phyloP scores from a whole-genome alignment of 1,140 invertebrate species.

The Camponotus vicinus region DNA sequence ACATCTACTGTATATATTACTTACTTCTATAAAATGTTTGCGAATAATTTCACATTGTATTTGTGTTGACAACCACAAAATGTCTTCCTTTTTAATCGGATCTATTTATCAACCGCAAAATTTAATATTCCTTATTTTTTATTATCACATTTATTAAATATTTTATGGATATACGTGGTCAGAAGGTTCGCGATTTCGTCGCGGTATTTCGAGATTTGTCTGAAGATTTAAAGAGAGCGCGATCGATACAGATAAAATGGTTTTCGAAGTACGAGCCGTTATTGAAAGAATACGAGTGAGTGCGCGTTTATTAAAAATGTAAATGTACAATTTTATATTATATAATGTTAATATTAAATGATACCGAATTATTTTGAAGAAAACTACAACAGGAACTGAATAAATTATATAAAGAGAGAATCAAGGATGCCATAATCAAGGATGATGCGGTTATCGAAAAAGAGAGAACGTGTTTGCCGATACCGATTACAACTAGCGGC shows the following conservation, averaged over 20 bases:
- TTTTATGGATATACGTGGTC: constrained; percentile 70
- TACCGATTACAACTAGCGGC: constrained; percentile 69
- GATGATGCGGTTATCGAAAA: constrained; percentile 43
- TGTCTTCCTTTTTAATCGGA: neutral
- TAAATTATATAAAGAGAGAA: constrained; percentile 66
- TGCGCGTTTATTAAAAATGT: neutral
- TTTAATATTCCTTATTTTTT: neutral
- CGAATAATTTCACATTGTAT: constrained; percentile 26
- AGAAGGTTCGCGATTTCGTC: constrained; percentile 73
- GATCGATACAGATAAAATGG: constrained; percentile 71
- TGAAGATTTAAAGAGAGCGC: constrained; percentile 64
- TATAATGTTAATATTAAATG: neutral
- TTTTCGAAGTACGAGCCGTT: constrained; percentile 72
- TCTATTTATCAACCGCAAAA: too few relatives aligned
- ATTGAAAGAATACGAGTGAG: constrained; percentile 75
- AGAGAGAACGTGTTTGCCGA: constrained; percentile 72
- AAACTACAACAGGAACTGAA: constrained; percentile 62
- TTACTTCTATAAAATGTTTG: neutral
- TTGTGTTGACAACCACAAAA: neutral
- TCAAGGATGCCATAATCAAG: neutral
- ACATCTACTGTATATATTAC: neutral
- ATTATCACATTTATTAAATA: constrained; percentile 2
- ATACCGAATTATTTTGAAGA: constrained; percentile 40
- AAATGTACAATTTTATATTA: too few relatives aligned
- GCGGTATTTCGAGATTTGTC: constrained; percentile 62